Percentiles rank a stretch among this genome's conserved stretches.
Evolutionary conservation across 2,888 invertebrate genomes (phyloP).

Genomic region (Rhodophaea formosa): DNA sequence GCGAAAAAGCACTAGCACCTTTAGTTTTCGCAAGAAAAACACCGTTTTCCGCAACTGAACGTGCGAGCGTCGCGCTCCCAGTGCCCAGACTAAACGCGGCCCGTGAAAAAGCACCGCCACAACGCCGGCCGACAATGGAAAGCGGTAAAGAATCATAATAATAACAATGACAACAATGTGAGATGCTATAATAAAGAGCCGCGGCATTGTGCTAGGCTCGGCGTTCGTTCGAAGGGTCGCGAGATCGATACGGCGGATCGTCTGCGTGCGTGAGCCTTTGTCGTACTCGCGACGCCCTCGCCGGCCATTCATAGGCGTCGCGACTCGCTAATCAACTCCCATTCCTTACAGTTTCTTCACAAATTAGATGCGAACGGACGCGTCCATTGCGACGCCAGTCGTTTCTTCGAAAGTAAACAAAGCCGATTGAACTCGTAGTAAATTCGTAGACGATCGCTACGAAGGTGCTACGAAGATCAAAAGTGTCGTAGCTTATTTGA

Average conservation of each 20-base stretch:
- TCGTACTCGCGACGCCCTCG: constrained; percentile 48
- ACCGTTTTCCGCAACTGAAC: constrained; percentile 76
- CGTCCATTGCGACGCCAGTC: neutral
- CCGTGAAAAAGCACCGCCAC: constrained; percentile 81
- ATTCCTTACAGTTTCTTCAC: constrained; percentile 33
- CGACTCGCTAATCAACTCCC: constrained; percentile 60
- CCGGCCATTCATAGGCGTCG: constrained; percentile 57
- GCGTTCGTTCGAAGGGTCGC: constrained; percentile 78
- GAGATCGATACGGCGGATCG: constrained; percentile 78
- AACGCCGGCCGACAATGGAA: constrained; percentile 81
- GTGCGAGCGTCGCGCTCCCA: constrained; percentile 80
- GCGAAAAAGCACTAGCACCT: constrained; percentile 53
- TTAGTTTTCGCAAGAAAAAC: constrained; percentile 73
- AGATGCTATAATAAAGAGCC: constrained; percentile 81
- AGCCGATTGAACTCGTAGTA: constrained; percentile 3
- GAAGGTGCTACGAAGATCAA: constrained; percentile 8
- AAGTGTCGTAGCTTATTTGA: constrained; percentile 11
- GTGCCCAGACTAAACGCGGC: constrained; percentile 79
- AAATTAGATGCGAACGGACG: constrained; percentile 19
- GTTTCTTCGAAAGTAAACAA: neutral
- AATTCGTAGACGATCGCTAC: constrained; percentile 14
- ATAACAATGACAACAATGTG: constrained; percentile 82
- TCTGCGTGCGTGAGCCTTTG: constrained; percentile 75
- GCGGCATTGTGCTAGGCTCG: constrained; percentile 79
- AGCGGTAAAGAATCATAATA: constrained; percentile 82